A percentile compares a stretch with the other conserved stretches of the same genome.
phyloP scores from a whole-genome alignment of 2,797 vertebrate genomes.

The Artibeus lituratus region DNA sequence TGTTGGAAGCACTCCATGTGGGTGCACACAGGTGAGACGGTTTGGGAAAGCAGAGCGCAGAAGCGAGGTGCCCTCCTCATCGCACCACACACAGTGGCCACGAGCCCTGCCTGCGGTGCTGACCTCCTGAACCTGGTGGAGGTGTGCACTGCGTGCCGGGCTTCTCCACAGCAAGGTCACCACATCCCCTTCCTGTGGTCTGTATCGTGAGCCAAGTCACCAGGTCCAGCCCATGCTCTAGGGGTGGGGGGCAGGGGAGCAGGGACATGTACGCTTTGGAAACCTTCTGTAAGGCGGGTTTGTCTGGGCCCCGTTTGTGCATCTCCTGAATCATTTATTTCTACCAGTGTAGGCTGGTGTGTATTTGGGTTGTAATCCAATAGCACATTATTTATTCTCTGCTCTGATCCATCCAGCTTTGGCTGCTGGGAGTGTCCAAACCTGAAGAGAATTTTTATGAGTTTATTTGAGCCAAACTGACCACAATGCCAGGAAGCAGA shows the following conservation, averaged over 20 bases:
- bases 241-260: accelerated
- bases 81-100: accelerated
- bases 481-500: not conserved
- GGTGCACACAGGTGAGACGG: not conserved
- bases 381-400: not conserved
- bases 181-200: accelerated
- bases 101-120: accelerated
- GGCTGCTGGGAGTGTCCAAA: not conserved
- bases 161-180: accelerated
- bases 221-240: accelerated
- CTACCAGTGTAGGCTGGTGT: not conserved
- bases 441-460: too few species aligned
- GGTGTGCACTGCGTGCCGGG: accelerated
- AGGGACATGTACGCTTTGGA: accelerated
- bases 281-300: not conserved
- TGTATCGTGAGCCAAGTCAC: not conserved
- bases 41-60: too few species aligned
- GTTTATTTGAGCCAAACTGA: not conserved
- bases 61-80: not conserved
- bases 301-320: not conserved
- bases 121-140: not conserved
- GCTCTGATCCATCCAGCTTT: not conserved
- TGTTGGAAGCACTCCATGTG: not conserved
- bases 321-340: not conserved
- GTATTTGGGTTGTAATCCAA: not conserved